Evolutionary conservation across 2,113 vertebrate species (phyloP).

Genomic region (Channa argus): DNA sequence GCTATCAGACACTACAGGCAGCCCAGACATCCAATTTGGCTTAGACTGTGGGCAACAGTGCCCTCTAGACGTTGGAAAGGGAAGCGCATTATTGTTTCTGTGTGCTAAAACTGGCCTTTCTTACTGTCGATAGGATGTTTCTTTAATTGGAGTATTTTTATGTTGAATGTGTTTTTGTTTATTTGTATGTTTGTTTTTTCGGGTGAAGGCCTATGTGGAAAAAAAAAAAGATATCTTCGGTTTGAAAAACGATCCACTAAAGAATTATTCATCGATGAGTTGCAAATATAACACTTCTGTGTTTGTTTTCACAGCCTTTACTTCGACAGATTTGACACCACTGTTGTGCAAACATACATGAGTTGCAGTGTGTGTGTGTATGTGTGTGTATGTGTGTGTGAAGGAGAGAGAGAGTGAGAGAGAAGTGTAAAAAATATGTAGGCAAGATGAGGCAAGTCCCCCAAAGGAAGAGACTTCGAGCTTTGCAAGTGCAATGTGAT

Average conservation of each 20-base stretch:
- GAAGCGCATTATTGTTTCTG: constrained; percentile 15
- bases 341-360: neutral
- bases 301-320: constrained; percentile 24
- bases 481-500: neutral
- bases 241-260: neutral
- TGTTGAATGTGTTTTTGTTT: neutral
- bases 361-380: neutral
- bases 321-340: constrained; percentile 14
- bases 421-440: neutral
- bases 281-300: constrained; percentile 17
- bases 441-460: neutral
- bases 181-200: neutral
- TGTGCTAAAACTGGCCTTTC: constrained; percentile 27
- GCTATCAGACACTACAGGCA: constrained; percentile 38
- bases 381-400: no score
- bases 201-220: neutral
- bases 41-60: constrained; percentile 72
- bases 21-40: constrained; percentile 10
- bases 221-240: neutral
- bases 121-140: neutral
- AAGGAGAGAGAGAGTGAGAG: neutral
- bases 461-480: neutral
- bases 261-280: constrained; percentile 41
- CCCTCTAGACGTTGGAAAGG: constrained; percentile 59
- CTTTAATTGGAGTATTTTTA: no score